Evolutionary conservation across 2,797 vertebrate genomes (phyloP).

Genomic region (Oceanodroma leucorhoa): DNA sequence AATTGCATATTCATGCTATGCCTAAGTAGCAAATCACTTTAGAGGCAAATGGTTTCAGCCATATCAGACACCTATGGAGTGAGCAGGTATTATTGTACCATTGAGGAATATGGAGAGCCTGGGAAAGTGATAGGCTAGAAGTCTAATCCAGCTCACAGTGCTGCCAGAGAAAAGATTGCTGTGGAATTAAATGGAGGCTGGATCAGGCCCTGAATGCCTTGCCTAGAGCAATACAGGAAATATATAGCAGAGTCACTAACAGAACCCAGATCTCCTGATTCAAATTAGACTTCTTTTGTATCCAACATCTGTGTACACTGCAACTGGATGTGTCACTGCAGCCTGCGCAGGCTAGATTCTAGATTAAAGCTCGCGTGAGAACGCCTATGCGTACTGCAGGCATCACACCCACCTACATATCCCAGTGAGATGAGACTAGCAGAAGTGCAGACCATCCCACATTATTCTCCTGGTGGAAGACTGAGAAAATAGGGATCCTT

Average conservation of each 20-base stretch:
- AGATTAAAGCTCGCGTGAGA: neutral
- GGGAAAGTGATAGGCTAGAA: neutral
- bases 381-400: neutral
- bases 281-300: constrained; percentile 37
- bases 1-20: neutral
- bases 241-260: constrained; percentile 33
- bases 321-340: constrained; percentile 8
- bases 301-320: constrained; percentile 20
- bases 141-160: neutral
- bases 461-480: neutral
- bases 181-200: neutral
- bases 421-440: neutral
- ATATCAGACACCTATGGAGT: neutral
- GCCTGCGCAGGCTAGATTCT: neutral
- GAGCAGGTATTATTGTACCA: neutral
- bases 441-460: neutral
- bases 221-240: constrained; percentile 54
- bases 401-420: neutral
- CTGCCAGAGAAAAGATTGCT: neutral
- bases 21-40: neutral
- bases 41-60: neutral
- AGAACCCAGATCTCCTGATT: constrained; percentile 41
- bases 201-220: neutral
- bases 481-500: neutral
- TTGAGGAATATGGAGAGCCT: neutral